phyloP scores from a whole-genome alignment of 2,113 vertebrate species.

The Leptobrachium leishanense region DNA sequence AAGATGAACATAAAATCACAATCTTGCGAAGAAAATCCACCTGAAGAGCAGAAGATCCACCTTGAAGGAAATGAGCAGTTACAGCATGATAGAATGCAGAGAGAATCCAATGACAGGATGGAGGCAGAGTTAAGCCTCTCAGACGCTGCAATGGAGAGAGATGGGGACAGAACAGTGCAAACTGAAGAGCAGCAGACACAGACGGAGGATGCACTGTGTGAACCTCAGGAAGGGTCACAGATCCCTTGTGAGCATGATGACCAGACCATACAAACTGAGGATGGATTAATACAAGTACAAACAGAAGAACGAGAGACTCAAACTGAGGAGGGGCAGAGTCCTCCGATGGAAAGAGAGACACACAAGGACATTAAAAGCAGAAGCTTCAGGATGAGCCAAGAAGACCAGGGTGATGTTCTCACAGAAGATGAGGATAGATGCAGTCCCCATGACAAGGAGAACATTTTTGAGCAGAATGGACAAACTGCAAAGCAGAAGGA shows the following conservation, averaged over 20 bases:
- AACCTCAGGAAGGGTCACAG: neutral
- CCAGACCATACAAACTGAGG: neutral
- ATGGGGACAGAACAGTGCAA: neutral
- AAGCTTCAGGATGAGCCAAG: neutral
- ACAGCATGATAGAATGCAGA: neutral
- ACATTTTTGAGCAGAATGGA: too few species aligned
- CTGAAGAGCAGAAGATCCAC: neutral
- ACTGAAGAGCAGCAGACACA: slow-evolving; percentile 16
- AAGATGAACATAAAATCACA: too few species aligned
- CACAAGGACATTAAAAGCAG: neutral
- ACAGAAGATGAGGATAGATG: too few species aligned
- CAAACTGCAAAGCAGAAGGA: too few species aligned
- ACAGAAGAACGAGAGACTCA: slow-evolving; percentile 18
- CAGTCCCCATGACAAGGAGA: too few species aligned
- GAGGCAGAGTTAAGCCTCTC: too few species aligned
- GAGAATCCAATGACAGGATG: neutral
- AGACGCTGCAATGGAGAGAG: neutral
- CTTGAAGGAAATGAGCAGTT: neutral
- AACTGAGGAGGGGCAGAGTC: slow-evolving; percentile 6
- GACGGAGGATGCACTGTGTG: neutral
- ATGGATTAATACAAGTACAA: neutral
- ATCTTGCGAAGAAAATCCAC: too few species aligned
- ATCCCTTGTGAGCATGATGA: slow-evolving; percentile 1
- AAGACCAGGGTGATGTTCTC: too few species aligned
- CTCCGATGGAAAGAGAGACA: slow-evolving; percentile 11